Evolutionary conservation across 2,113 vertebrate genomes (phyloP).

Genomic region (Petrocephalus zakoni): DNA sequence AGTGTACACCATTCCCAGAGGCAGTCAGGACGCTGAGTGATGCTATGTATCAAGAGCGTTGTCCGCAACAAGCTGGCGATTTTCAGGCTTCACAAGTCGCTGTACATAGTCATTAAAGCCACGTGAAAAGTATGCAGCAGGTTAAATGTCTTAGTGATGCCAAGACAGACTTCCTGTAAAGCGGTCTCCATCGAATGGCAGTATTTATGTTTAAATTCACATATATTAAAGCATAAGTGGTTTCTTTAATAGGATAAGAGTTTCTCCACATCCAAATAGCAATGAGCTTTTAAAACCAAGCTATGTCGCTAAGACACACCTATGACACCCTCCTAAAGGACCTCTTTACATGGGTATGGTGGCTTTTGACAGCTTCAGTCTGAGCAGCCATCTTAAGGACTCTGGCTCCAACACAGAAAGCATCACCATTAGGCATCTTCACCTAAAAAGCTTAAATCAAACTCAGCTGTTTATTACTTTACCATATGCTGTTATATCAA

Average conservation of each 20-base stretch:
- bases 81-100: background rate
- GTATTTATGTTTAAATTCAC: background rate
- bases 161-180: background rate
- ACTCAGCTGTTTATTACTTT: background rate
- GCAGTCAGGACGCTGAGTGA: background rate
- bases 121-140: background rate
- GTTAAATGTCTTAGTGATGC: background rate
- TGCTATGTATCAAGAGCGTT: background rate
- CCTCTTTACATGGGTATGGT: background rate
- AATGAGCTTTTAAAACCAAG: background rate
- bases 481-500: background rate
- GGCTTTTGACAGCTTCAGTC: background rate
- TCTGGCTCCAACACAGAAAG: background rate
- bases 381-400: background rate
- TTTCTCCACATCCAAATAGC: background rate
- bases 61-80: background rate
- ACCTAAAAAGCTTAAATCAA: background rate
- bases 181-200: background rate
- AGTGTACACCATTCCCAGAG: background rate
- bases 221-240: background rate
- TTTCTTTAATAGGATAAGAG: background rate
- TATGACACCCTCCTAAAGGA: background rate
- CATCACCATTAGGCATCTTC: background rate
- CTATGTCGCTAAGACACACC: background rate
- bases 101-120: background rate